These are phyloP conservation scores for Parnassius mnemosyne DNA, from an alignment of 2,888 invertebrate genomes.

Conservation along the genomic window DNA sequence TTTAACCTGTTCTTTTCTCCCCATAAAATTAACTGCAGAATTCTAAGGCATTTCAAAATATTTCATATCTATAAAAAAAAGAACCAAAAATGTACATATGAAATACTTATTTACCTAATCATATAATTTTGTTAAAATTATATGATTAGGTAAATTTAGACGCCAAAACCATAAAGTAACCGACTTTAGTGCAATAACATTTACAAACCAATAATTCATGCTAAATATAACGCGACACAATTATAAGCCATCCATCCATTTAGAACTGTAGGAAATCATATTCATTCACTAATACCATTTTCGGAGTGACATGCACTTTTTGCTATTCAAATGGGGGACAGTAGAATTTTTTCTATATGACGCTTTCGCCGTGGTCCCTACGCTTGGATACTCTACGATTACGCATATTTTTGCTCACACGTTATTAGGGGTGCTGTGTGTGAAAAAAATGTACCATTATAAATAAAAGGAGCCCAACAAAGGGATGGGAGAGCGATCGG, in stretches of 20 bases:
- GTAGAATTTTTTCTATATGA: slow-evolving; percentile 68
- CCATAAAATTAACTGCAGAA: too few species aligned
- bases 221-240: slow-evolving; percentile 76
- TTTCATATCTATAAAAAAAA: too few species aligned
- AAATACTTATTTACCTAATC: too few species aligned
- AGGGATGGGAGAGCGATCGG: slow-evolving; percentile 79
- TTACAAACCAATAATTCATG: slow-evolving; percentile 78
- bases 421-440: slow-evolving; percentile 78
- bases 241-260: slow-evolving; percentile 78
- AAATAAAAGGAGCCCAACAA: slow-evolving; percentile 76
- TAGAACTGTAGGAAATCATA: slow-evolving; percentile 73
- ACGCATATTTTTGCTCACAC: slow-evolving; percentile 78
- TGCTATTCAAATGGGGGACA: slow-evolving; percentile 79
- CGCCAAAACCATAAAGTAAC: too few species aligned
- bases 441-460: slow-evolving; percentile 79
- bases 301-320: slow-evolving; percentile 78
- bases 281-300: slow-evolving; percentile 77
- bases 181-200: slow-evolving; percentile 47
- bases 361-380: slow-evolving; percentile 48
- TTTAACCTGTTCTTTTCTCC: too few species aligned
- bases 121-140: too few species aligned
- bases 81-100: too few species aligned
- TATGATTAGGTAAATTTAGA: too few species aligned
- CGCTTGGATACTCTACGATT: slow-evolving; percentile 54
- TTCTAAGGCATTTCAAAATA: too few species aligned